Conservation (phyloP, 1,140 invertebrate genomes). For the Brachionus asplanchnoidis region DNA sequence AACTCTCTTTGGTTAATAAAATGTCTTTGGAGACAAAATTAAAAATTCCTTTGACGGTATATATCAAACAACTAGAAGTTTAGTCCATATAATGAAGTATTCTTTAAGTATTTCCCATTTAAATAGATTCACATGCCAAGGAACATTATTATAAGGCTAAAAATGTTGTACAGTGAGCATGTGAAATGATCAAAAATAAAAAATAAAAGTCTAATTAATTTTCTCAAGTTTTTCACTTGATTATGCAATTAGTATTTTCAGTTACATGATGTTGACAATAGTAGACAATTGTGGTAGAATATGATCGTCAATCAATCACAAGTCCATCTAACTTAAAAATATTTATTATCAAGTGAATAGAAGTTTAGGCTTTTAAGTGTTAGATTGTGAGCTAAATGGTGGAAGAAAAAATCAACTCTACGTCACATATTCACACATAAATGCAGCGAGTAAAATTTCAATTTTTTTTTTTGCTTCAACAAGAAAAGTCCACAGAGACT, state of each 20-base stretch:
- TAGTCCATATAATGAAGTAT: no score
- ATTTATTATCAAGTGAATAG: slow-evolving; percentile 4
- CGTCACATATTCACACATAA: background rate
- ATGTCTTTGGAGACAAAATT: no score
- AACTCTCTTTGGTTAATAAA: no score
- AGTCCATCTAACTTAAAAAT: background rate
- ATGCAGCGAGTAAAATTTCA: background rate
- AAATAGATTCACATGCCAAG: no score
- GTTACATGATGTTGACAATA: background rate
- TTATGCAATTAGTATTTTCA: background rate
- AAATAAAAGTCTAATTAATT: background rate
- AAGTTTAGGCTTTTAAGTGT: background rate
- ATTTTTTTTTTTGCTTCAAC: background rate
- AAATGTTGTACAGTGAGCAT: background rate
- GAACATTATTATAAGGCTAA: background rate
- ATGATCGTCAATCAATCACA: background rate
- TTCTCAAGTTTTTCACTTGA: background rate
- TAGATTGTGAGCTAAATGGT: background rate
- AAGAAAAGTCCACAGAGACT: background rate
- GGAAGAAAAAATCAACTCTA: background rate
- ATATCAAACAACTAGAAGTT: no score
- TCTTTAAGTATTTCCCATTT: no score
- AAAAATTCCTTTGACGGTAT: no score
- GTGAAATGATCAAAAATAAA: background rate
- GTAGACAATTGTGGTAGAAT: background rate